Percentiles rank a stretch among this genome's conserved stretches.
Conservation (phyloP, 2,797 vertebrate species). For the Pipistrellus pygmaeus region DNA sequence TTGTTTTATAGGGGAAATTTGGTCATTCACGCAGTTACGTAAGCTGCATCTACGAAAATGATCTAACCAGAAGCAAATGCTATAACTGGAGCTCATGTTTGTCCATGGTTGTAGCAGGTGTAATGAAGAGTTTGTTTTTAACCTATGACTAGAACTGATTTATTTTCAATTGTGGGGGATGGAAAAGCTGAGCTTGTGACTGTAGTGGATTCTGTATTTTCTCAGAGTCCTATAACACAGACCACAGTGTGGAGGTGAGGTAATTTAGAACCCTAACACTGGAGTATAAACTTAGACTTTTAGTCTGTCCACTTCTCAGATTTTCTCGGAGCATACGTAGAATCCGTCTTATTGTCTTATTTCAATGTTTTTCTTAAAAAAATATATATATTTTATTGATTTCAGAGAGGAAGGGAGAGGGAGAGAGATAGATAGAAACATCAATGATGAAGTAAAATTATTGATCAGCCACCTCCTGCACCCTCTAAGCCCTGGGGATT, state of each 20-base stretch:
- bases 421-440: not conserved
- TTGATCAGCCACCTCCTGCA: not conserved
- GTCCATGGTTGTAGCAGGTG: slow-evolving; percentile 6
- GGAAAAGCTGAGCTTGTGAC: slow-evolving; percentile 30
- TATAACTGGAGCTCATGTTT: slow-evolving; percentile 40
- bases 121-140: slow-evolving; percentile 49
- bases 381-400: not conserved
- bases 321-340: not conserved
- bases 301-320: not conserved
- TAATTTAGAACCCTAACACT: not conserved
- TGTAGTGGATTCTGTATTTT: slow-evolving; percentile 12
- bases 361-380: not conserved
- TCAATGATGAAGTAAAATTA: not conserved
- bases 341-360: not conserved
- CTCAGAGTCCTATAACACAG: not conserved
- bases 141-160: not conserved
- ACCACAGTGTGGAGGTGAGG: not conserved
- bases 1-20: slow-evolving; percentile 56
- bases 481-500: no score
- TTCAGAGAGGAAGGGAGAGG: not conserved
- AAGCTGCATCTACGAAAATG: slow-evolving; percentile 8
- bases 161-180: slow-evolving; percentile 48
- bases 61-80: slow-evolving; percentile 64
- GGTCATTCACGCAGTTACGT: slow-evolving; percentile 48
- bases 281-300: not conserved